Evolutionary conservation across 2,888 invertebrate genomes (phyloP).

Genomic region (Achlya flavicornis): DNA sequence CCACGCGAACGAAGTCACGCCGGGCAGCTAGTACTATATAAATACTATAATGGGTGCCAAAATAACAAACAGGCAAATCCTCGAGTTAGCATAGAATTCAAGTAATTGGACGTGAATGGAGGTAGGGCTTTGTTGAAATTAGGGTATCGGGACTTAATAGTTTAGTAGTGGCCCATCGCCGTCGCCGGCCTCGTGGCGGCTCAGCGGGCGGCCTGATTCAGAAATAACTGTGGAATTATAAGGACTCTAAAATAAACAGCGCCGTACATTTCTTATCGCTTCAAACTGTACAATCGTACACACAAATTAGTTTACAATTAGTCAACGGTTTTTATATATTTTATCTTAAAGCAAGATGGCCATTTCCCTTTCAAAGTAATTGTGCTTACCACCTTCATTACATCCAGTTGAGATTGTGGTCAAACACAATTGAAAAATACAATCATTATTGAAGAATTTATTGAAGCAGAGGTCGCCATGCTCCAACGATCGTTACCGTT

Average conservation of each 20-base stretch:
- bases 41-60: not conserved
- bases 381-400: no score
- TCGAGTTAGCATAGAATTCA: not conserved
- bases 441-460: not conserved
- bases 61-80: conserved; percentile 7
- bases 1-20: no score
- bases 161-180: not conserved
- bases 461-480: not conserved
- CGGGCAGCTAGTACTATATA: no score
- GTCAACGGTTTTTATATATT: no score
- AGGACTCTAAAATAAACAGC: not conserved
- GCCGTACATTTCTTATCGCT: not conserved
- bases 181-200: not conserved
- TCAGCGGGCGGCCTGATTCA: not conserved
- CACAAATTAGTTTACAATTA: not conserved
- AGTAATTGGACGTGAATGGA: conserved; percentile 7
- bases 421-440: no score
- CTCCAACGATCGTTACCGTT: conserved; percentile 3
- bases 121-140: conserved; percentile 1
- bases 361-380: no score
- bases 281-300: not conserved
- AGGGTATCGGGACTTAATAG: conserved; percentile 4
- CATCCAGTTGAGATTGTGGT: no score
- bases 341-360: no score
- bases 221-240: not conserved